Evolutionary conservation across 2,797 vertebrate genomes (phyloP), one percentile per base, ranked within the genome.

Genomic region (Triplophysa yarkandensis): DNA sequence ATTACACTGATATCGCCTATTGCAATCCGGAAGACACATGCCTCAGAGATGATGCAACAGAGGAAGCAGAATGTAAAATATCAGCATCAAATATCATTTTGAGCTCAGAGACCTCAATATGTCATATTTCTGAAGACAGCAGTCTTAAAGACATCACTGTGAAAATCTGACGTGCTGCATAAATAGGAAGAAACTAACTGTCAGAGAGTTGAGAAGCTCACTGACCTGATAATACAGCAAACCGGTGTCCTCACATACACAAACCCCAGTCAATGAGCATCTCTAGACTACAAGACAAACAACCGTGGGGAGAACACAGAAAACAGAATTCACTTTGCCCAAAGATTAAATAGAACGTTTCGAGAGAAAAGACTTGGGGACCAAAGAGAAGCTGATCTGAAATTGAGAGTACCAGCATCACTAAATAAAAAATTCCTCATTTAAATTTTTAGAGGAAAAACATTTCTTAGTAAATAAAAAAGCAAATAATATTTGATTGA

Each of bases 271-370:
- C 50, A 74, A n/a, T 64, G 27, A 66, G 27, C 50, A n/a, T 58
- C 43, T 57, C 54, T 55, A 64, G n/a, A 25, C 21, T 57, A 25
- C 27, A 66, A 72, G 21, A 64, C 62, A 67, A 71, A 65, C 61
- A 34, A 43, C 25, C 72, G 30, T 17, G 32, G 58, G 21, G 10
- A 39, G 28, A 62, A 63, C 43, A 69, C 10, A 7, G 57, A 73
- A 70, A 72, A 54, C 39, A 41, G 66, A 74, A 71, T 74, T 75
- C 70, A 46, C 69, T 78, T 60, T 67, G 72, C 69, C 69, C 41
- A 46, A 57, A 48, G 70, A 54, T 62, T 62, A 57, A 64, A 72
- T 52, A 74, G 46, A 32, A 64, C 30, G 21, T 25, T 74, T 69
- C 65, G 23, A 36, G 72, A 64, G 44, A 16, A 66, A 67, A 21